phyloP scores from a whole-genome alignment of 2,888 invertebrate genomes.

The Pammene aurita region DNA sequence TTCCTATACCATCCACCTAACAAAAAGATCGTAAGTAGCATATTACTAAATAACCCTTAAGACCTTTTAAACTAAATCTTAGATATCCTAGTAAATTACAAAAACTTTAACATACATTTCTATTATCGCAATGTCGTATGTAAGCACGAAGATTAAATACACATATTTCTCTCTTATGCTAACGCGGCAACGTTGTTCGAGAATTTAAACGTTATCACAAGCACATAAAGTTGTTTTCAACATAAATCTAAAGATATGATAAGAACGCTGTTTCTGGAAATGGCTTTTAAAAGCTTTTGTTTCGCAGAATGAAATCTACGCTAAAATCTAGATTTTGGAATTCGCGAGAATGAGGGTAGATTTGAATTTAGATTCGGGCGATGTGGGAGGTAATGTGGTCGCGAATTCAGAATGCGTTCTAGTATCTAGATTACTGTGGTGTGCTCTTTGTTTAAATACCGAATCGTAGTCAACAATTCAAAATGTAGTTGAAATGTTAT shows the following conservation, averaged over 20 bases:
- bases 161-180: not conserved
- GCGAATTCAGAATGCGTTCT: constrained; percentile 8
- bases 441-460: too few species aligned
- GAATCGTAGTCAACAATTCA: too few species aligned
- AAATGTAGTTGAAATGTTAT: too few species aligned
- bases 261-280: constrained; percentile 20
- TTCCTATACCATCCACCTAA: not conserved
- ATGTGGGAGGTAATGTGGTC: constrained; percentile 18
- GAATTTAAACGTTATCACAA: constrained; percentile 5
- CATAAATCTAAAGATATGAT: not conserved
- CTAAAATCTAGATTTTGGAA: constrained; percentile 22
- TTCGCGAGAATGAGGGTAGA: constrained; percentile 8
- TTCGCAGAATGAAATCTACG: constrained; percentile 22
- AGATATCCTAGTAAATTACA: too few species aligned
- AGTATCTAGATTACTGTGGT: constrained; percentile 9
- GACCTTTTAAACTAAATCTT: too few species aligned
- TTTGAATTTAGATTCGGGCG: constrained; percentile 30
- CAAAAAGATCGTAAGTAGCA: too few species aligned
- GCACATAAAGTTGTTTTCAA: not conserved
- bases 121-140: not conserved
- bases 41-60: too few species aligned
- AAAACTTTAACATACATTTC: too few species aligned
- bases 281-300: constrained; percentile 33
- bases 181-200: not conserved
- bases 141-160: not conserved